Evolutionary conservation across 2,113 vertebrate genomes (phyloP).

Genomic region (Artemisiospiza belli): DNA sequence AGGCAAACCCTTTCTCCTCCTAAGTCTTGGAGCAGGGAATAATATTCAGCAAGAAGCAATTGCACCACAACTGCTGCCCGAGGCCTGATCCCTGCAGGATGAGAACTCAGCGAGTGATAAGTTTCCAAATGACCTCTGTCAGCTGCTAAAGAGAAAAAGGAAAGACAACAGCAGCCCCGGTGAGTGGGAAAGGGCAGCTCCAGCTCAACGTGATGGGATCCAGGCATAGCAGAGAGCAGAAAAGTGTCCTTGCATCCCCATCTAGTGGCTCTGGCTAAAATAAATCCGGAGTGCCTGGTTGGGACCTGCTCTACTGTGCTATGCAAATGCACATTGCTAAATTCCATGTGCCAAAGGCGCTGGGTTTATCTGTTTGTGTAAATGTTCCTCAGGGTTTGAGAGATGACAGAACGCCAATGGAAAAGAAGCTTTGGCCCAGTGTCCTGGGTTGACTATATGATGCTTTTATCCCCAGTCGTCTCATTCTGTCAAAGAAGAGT

Average conservation of each 20-base stretch:
- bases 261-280: conserved; percentile 40
- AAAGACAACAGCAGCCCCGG: background rate
- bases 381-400: background rate
- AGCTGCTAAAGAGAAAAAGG: background rate
- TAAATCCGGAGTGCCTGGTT: rapidly evolving
- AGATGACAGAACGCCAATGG: rapidly evolving
- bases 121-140: background rate
- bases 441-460: too few species aligned
- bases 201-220: background rate
- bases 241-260: conserved; percentile 43
- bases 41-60: background rate
- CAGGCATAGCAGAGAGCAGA: rapidly evolving
- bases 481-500: background rate
- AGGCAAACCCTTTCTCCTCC: background rate
- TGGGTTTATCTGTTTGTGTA: background rate
- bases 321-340: rapidly evolving
- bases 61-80: background rate
- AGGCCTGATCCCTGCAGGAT: background rate
- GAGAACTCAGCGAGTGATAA: background rate
- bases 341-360: background rate
- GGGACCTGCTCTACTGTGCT: background rate
- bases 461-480: too few species aligned
- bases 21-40: background rate
- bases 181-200: background rate
- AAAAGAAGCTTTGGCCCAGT: background rate